These are phyloP conservation scores for Holothuria glaberrima DNA, from an alignment of 35 echinoderm and acorn worm genomes.

Conservation along the genomic window DNA sequence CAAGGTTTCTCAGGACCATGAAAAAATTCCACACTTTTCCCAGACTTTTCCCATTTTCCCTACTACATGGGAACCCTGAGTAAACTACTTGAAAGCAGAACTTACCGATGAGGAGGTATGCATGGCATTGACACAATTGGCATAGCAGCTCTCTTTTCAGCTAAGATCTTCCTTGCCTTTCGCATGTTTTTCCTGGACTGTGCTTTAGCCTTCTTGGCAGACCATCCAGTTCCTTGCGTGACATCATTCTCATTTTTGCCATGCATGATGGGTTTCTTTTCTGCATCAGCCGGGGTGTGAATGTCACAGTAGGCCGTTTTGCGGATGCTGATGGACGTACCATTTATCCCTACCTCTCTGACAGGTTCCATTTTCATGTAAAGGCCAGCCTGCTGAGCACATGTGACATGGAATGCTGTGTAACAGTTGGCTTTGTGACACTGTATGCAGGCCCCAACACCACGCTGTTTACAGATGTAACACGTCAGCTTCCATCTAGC, in stretches of 20 bases:
- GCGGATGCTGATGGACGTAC: constrained; percentile 93
- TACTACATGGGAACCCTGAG: too few species aligned
- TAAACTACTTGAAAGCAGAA: background rate
- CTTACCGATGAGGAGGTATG: constrained; percentile 94
- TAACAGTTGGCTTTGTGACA: constrained; percentile 99
- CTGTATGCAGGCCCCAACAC: constrained; percentile 97
- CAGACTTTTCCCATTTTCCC: too few species aligned
- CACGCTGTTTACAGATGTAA: constrained; percentile 98
- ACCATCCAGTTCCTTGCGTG: constrained; percentile 63
- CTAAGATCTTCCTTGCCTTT: constrained; percentile 97
- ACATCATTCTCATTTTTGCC: constrained; percentile 66
- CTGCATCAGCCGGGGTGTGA: constrained; percentile 92
- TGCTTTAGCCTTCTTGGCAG: constrained; percentile 97
- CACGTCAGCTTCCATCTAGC: constrained; percentile 98
- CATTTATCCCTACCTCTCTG: constrained; percentile 87
- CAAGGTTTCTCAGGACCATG: too few species aligned
- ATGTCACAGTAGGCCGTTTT: constrained; percentile 99
- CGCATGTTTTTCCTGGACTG: constrained; percentile 98
- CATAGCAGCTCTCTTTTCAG: constrained; percentile 99
- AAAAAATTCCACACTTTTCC: too few species aligned
- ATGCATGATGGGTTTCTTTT: constrained; percentile 85
- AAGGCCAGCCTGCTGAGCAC: constrained; percentile 94
- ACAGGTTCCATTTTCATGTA: constrained; percentile 99
- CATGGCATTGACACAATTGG: constrained; percentile 96
- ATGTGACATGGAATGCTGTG: constrained; percentile 97